phyloP scores from a whole-genome alignment of 2,113 vertebrate genomes.

The Rousettus leschenaultii region DNA sequence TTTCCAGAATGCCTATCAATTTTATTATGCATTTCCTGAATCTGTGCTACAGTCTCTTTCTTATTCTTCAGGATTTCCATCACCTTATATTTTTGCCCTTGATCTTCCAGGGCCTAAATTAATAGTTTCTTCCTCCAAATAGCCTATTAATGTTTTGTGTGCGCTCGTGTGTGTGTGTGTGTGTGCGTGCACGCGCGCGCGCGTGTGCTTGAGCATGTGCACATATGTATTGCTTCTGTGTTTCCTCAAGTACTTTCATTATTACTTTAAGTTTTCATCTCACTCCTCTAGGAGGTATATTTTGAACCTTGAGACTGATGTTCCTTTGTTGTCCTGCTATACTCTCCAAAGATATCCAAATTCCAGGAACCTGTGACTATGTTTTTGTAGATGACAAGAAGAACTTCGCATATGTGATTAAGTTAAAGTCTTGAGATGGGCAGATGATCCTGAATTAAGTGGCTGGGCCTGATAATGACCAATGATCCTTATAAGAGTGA shows the following conservation, averaged over 20 bases:
- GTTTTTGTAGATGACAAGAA: not conserved
- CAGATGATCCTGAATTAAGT: not conserved
- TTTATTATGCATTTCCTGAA: not conserved
- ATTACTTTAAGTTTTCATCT: not conserved
- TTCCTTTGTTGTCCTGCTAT: not conserved
- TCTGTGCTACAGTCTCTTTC: not conserved
- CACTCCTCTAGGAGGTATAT: not conserved
- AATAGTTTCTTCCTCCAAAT: not conserved
- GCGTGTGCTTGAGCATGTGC: rapidly evolving
- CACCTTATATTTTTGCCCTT: not conserved
- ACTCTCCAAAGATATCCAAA: not conserved
- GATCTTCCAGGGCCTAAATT: not conserved
- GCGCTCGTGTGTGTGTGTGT: rapidly evolving
- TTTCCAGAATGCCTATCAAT: constrained; percentile 1
- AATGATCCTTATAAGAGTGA: not conserved
- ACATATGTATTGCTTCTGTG: not conserved
- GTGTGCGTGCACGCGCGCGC: too few relatives aligned
- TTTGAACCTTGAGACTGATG: not conserved
- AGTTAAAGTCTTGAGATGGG: not conserved
- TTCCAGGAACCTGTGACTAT: not conserved
- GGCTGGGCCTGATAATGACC: not conserved
- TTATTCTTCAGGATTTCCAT: not conserved
- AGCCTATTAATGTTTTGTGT: not conserved
- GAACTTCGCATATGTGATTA: not conserved
- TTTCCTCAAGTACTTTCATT: not conserved